A percentile compares a stretch with the other conserved stretches of the same genome.
These are phyloP conservation scores for Aythya fuligula DNA, from an alignment of 2,797 vertebrate genomes.

Conservation along the genomic window DNA sequence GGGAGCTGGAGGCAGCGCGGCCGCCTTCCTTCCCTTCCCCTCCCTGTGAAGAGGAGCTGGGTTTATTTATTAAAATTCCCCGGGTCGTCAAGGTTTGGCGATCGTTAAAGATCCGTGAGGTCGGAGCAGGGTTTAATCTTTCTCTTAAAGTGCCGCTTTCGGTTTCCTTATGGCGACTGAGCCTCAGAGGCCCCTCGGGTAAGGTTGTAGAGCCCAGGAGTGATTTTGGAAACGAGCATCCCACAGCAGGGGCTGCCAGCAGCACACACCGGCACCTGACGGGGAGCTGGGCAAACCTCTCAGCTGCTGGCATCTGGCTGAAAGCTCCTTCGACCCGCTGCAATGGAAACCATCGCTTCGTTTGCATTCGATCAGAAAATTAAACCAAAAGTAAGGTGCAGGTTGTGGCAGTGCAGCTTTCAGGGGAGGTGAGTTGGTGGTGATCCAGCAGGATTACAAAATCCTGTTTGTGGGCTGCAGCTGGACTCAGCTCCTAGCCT, in stretches of 20 bases:
- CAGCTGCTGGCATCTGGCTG: too few relatives aligned
- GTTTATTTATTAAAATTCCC: not conserved
- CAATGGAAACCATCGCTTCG: accelerated
- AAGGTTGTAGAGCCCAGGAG: not conserved
- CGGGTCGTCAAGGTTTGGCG: not conserved
- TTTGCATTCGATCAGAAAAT: not conserved
- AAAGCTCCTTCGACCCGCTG: not conserved
- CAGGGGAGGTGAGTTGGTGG: not conserved
- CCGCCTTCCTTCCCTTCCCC: not conserved
- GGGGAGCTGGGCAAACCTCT: too few relatives aligned
- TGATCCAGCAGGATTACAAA: not conserved
- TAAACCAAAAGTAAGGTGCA: not conserved
- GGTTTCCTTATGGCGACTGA: not conserved
- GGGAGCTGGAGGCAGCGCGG: not conserved
- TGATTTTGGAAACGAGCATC: not conserved
- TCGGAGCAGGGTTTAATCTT: not conserved
- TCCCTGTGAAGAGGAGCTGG: accelerated
- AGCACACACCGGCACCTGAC: too few relatives aligned
- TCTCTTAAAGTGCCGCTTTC: not conserved
- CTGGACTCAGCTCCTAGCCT: not conserved
- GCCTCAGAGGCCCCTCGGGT: not conserved
- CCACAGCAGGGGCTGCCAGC: not conserved
- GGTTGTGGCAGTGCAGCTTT: not conserved
- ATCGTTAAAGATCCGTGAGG: not conserved
- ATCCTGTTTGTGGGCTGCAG: too few relatives aligned